Base-by-base conservation (phyloP, 30 jellyfish, hydroid and myxozoan genomes). In the Aurelia coerulea region DNA sequence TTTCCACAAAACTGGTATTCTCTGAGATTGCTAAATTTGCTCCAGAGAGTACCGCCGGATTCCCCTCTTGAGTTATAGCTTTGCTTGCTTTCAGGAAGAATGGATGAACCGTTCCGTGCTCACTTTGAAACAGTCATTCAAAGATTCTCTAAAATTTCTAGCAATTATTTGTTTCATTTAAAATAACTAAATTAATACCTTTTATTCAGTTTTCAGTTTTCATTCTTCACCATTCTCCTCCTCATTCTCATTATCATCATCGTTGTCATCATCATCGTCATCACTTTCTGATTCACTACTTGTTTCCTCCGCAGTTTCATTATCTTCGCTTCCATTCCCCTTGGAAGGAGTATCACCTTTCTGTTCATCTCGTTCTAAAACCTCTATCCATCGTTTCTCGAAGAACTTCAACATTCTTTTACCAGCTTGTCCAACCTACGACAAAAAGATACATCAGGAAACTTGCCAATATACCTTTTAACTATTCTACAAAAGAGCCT, bases 341-440 rank as follows among this genome's bases (percentile, higher is more conserved):
- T 62, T 64, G n/a, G 41, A 85, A 29, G 75, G 46, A 23, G 74
- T 35, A 10, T 64, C 70, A 9, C 63, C 86, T 65, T 78, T 88
- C 18, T 59, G n/a, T 17, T 59, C 80, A 34, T 29, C 53, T 17
- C 73, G 63, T 60, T 68, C 79, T 32, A 88, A 53, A 17, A 95
- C 88, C 31, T 95, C 97, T 1, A 87, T 49, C 99, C 99, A 95
- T 15, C 98, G 73, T 65, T 90, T 90, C 53, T 95, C 99, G 64
- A 95, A 90, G 88, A 59, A 95, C 54, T 84, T 82, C 17, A 90
- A 65, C 99, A 95, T 95, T 10, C 85, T 64, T 79, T 95, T 90
- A 12, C 99, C 99, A 42, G 99, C 99, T 78, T 80, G 89, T 37
- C 99, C 99, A 73, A 95, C 99, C 99, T 95, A 69, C 39, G 42